These are phyloP conservation scores for Podabrus alpinus DNA, from an alignment of 2,888 invertebrate species.

Conservation along the genomic window DNA sequence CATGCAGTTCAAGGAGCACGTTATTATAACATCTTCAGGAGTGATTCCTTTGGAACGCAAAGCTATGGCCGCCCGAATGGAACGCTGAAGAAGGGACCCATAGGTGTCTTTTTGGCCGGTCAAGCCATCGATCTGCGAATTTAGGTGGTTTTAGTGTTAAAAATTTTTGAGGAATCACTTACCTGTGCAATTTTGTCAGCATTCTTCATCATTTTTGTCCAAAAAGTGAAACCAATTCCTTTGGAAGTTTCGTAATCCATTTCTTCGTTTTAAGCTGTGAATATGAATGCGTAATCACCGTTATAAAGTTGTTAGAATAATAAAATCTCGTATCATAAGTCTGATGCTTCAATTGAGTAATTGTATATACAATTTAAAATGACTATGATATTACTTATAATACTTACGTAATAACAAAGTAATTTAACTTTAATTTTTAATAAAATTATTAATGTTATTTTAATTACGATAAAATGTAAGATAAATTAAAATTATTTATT, in stretches of 20 bases:
- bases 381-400: no score
- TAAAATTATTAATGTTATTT: no score
- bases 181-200: background rate
- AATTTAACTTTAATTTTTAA: no score
- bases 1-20: constrained; percentile 57
- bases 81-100: constrained; percentile 38
- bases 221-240: background rate
- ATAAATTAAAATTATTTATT: no score
- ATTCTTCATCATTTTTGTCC: background rate
- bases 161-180: background rate
- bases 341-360: no score
- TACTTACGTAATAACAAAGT: no score
- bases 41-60: constrained; percentile 47
- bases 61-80: constrained; percentile 1
- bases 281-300: background rate
- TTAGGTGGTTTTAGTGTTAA: background rate
- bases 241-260: background rate
- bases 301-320: background rate
- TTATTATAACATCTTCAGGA: constrained; percentile 54
- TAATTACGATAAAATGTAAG: no score
- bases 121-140: constrained; percentile 8
- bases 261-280: background rate
- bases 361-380: no score
- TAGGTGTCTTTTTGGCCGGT: constrained; percentile 46
- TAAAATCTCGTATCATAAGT: background rate